Evolutionary conservation across 1,140 invertebrate species (phyloP).

Genomic region (Drosophila chauvacae): DNA sequence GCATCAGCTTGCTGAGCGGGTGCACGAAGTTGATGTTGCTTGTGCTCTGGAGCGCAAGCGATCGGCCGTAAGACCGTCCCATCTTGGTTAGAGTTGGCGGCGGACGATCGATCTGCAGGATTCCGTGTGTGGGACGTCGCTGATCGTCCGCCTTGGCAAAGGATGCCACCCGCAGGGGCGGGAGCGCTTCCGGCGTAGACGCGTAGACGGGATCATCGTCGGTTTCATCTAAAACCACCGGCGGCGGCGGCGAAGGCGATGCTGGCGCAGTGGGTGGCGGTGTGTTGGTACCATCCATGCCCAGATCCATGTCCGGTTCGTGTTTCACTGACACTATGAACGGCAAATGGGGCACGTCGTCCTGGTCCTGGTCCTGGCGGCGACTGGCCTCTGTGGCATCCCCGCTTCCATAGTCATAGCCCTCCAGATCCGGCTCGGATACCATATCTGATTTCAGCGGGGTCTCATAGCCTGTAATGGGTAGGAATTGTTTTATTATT

Average conservation of each 20-base stretch:
- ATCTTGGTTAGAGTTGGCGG: constrained; percentile 30
- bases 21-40: constrained; percentile 70
- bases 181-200: constrained; percentile 30
- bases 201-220: constrained; percentile 1
- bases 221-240: constrained; percentile 9
- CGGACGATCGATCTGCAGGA: constrained; percentile 64
- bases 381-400: constrained; percentile 9
- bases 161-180: constrained; percentile 58
- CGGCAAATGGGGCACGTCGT: constrained; percentile 51
- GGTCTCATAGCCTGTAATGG: constrained; percentile 64
- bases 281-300: constrained; percentile 63
- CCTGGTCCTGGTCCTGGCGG: constrained; percentile 36
- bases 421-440: constrained; percentile 48
- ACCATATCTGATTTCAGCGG: constrained; percentile 31
- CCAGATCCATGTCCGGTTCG: constrained; percentile 67
- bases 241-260: constrained; percentile 61
- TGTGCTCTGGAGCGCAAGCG: constrained; percentile 57
- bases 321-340: constrained; percentile 67
- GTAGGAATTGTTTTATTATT: not conserved
- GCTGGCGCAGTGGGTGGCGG: constrained; percentile 68
- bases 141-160: constrained; percentile 39
- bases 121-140: constrained; percentile 44
- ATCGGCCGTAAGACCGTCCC: constrained; percentile 9
- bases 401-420: constrained; percentile 33
- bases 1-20: constrained; percentile 65